phyloP scores from a whole-genome alignment of 2,797 vertebrate genomes.

The Notolabrus celidotus region DNA sequence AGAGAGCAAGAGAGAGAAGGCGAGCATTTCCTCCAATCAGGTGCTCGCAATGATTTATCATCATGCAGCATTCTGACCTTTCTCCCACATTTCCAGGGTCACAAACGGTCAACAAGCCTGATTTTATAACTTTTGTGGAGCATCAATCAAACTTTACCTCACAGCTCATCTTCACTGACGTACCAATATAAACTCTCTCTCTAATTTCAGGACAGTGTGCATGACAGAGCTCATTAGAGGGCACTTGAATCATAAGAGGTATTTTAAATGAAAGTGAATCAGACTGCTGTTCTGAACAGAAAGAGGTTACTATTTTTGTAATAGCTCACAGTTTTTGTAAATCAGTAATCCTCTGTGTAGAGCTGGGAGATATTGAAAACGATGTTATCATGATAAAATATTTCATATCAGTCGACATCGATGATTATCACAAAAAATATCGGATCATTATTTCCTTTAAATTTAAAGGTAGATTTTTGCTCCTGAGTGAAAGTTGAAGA shows the following conservation, averaged over 20 bases:
- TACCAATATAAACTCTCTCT: too few species aligned
- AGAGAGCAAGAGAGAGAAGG: conserved; percentile 1
- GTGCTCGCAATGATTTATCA: conserved; percentile 18
- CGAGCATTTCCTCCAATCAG: background rate
- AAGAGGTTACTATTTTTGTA: background rate
- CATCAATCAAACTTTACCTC: background rate
- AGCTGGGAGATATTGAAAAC: too few species aligned
- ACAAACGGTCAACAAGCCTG: background rate
- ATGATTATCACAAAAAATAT: too few species aligned
- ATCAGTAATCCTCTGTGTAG: background rate
- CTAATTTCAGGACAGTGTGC: background rate
- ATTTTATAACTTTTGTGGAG: conserved; percentile 7
- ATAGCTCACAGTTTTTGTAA: background rate
- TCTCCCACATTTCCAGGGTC: conserved; percentile 1
- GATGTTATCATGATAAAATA: too few species aligned
- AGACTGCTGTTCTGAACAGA: background rate
- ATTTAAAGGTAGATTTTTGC: too few species aligned
- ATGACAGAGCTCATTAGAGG: background rate
- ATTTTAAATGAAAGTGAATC: background rate
- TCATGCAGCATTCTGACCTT: conserved; percentile 13
- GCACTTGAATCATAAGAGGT: background rate
- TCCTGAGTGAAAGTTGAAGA: too few species aligned
- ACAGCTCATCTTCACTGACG: too few species aligned
- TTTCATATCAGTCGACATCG: too few species aligned
- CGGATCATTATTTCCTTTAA: too few species aligned